Percentiles rank a stretch among this genome's conserved stretches.
These are phyloP conservation scores for Poliocrania exsul DNA, from an alignment of 2,797 vertebrate species.

Conservation along the genomic window DNA sequence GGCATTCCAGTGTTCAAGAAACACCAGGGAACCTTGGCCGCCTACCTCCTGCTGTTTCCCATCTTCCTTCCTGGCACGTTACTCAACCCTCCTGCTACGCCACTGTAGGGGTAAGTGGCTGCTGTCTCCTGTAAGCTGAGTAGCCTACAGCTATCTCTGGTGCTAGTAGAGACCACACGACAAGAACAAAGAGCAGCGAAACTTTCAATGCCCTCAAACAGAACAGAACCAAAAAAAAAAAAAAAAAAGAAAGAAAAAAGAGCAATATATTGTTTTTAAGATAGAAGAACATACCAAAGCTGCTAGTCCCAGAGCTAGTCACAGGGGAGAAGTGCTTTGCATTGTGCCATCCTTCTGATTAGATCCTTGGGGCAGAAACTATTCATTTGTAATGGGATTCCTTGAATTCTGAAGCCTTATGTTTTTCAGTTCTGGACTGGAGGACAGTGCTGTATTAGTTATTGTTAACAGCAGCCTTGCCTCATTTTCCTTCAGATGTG, in stretches of 20 bases:
- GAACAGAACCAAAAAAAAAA: neutral
- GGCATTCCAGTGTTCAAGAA: neutral
- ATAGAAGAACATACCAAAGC: constrained; percentile 39
- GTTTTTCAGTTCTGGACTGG: neutral
- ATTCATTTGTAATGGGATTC: constrained; percentile 16
- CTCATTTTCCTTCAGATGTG: constrained; percentile 38
- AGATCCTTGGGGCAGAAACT: constrained; percentile 27
- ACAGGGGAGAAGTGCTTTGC: constrained; percentile 19
- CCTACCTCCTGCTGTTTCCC: neutral
- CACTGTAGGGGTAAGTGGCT: neutral
- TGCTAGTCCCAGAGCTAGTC: constrained; percentile 20
- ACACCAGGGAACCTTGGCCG: neutral
- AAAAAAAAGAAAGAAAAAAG: neutral
- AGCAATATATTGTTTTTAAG: constrained; percentile 34
- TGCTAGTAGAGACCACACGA: constrained; percentile 7
- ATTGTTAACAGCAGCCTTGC: constrained; percentile 8
- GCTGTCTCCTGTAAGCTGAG: neutral
- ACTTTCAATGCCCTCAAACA: neutral
- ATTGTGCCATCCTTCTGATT: constrained; percentile 6
- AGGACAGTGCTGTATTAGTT: neutral
- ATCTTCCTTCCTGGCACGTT: neutral
- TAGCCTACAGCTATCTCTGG: neutral
- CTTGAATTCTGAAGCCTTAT: constrained; percentile 42
- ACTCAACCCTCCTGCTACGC: neutral
- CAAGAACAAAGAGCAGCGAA: constrained; percentile 22